Conservation (phyloP, 2,888 invertebrate species). For the Mythimna albipuncta region DNA sequence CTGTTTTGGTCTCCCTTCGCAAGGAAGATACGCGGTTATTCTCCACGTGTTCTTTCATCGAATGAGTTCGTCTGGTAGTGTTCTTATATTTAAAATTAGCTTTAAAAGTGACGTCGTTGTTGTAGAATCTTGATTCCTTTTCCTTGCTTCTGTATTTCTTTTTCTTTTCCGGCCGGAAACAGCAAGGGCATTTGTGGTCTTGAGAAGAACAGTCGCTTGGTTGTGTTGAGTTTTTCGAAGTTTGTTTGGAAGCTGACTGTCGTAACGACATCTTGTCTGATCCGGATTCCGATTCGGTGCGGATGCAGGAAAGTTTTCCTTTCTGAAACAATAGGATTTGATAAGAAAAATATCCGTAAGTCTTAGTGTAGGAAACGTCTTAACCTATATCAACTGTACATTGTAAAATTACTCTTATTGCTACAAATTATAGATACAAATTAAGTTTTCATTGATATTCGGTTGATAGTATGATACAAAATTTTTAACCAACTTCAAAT, state of each 20-base stretch:
- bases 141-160: constrained; percentile 79
- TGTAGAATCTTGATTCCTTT: constrained; percentile 81
- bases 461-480: too few species aligned
- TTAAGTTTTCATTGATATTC: too few species aligned
- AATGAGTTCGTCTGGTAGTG: constrained; percentile 87
- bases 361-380: too few species aligned
- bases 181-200: constrained; percentile 86
- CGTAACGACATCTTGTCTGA: constrained; percentile 85
- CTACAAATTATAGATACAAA: too few species aligned
- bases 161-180: constrained; percentile 81
- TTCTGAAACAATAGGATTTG: constrained; percentile 80
- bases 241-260: constrained; percentile 83
- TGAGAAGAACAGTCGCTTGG: constrained; percentile 82
- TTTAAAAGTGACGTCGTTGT: constrained; percentile 86
- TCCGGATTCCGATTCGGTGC: constrained; percentile 87
- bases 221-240: constrained; percentile 79
- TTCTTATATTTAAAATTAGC: constrained; percentile 85
- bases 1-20: constrained; percentile 96
- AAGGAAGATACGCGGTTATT: constrained; percentile 93
- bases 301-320: constrained; percentile 84
- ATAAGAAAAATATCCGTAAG: background rate
- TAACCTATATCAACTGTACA: too few species aligned
- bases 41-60: constrained; percentile 88
- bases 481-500: too few species aligned
- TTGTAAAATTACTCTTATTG: too few species aligned